Base-by-base conservation (phyloP, 2,797 vertebrate genomes). In the Buphagus erythrorhynchus region DNA sequence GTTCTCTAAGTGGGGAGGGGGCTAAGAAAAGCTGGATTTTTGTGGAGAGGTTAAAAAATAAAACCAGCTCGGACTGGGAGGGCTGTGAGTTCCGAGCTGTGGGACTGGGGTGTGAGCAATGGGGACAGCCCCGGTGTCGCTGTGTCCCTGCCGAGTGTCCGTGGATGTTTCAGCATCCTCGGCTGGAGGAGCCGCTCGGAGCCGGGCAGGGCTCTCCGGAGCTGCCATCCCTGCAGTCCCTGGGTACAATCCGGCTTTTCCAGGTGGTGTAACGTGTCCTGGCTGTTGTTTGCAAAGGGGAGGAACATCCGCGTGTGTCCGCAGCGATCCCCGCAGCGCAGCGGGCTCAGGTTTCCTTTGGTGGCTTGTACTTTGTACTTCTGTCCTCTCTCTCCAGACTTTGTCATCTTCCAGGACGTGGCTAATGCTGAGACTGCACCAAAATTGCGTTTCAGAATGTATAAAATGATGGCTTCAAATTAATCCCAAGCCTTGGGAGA, bases 171-270 rank as follows among this genome's bases (percentile, higher is more conserved):
- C 26, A 3, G 29, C 62, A 5, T 1, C 24, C 63, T 16, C 15
- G 40, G 40, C 40, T 16, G 40, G 40, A 40, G 40, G 40, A 40
- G 40, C 38, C 38, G 38, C 38, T 14, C 11, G 2, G 31, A 2
- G 18, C 40, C 13, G 38, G 36, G 36, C 49, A 7, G 6, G 29
- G n/a, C 55, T 16, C n/a, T 6, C 22, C 3, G 24, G 8, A 9
- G 1, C 11, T 35, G 2, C 5, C 15, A 13, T 13, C 9, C 26
- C 68, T 7, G 1, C 4, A 1, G 0, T 13, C 24, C n/a, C 1
- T 0, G 43, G 14, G 46, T 5, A 2, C 0, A 1, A 38, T 1
- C 1, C 14, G 3, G 29, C n/a, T n/a, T 4, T n/a, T 31, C 51
- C 51, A 1, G 38, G 11, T 1, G 66, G 3, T 6, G 25, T 5